Evolutionary conservation across 2,797 vertebrate species (phyloP), one percentile per base, ranked within the genome.

Genomic region (Pangasius krempfi): DNA sequence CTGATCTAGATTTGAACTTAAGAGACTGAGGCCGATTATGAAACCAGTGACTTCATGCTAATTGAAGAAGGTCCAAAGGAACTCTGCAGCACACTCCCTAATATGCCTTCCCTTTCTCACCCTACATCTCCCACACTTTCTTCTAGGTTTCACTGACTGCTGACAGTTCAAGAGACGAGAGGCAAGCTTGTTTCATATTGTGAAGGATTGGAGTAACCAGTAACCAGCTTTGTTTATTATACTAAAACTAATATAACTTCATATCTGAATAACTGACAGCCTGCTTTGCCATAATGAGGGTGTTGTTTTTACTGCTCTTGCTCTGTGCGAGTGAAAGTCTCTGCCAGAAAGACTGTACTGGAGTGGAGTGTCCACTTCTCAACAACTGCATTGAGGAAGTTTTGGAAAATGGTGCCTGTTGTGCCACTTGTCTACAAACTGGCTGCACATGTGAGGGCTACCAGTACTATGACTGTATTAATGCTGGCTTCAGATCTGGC

Each of bases 381-480:
- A 95, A 97, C 90, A 95, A 97, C 93, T 99, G 98, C 89, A 97
- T 99, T 0, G 96, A 98, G 91, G 97, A 99, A 4, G 95, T 95
- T 3, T 93, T 98, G 92, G 97, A 97, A 90, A 94, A 94, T 0
- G 97, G 95, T 0, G 94, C 96, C 44, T 99, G 98, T 92, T 99
- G 98, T 0, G 94, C 97, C 75, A 94, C 95, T 0, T 99, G 98
- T 6, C 88, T 96, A 78, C 97, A 97, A 89, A 96, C 92, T 0
- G 98, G 98, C 72, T 99, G 98, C 56, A 94, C 94, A 0, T 99
- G 98, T 0, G 97, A 99, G 91, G 98, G 98, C 9, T 99, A 99
- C 94, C 98, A 99, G 89, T 98, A 97, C 93, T 99, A 99, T 0
- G 98, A 99, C 91, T 99, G 98, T 2, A 85, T 98, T 91, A 97